Evolutionary conservation across 2,888 invertebrate species (phyloP), one percentile per base, ranked within the genome.

Genomic region (Diplolepis rosae): DNA sequence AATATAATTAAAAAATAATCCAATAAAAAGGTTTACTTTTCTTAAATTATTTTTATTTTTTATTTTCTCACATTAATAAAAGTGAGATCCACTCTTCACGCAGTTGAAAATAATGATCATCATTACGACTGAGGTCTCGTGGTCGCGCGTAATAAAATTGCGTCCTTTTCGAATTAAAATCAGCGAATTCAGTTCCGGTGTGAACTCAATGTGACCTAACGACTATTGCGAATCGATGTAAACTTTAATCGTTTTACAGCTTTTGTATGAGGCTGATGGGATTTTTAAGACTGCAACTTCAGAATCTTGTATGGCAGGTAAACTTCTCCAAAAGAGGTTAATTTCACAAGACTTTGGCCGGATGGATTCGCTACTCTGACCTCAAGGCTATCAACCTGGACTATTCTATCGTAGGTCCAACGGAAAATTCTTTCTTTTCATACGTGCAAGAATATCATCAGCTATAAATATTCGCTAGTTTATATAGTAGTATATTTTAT

Each of bases 401-500:
- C 45, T 45, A 15, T 45, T 18, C 45, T 45, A 18, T 22, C 11
- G 45, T n/a, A 22, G 39, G 30, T 15, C 28, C 32, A 65, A 68
- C 48, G 27, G 27, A 32, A 15, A 24, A n/a, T 24, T 56, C 30
- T 45, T 51, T 24, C 24, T n/a, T 24, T 15, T 39, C 67, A 39
- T 52, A 15, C 13, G 48, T 27, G 22, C 48, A 65, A 27, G 18
- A 69, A 30, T 50, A 50, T 50, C 32, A 27, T 35, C 32, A 50
- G 68, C 54, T 30, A 68, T 71, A 71, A 71, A 71, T 71, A 68
- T 71, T 67, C 71, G 61, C 65, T 45, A 35, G 65, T 66, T 71
- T 71, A 65, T 71, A 71, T 68, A 68, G 52, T 48, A 45, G 71
- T 66, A 69, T 69, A 67, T 65, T 72, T 72, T 72, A 69, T 72